A percentile compares a stretch with the other conserved stretches of the same genome.
These are phyloP conservation scores for Chrysodeixis includens DNA, from an alignment of 2,888 invertebrate species.

Conservation along the genomic window DNA sequence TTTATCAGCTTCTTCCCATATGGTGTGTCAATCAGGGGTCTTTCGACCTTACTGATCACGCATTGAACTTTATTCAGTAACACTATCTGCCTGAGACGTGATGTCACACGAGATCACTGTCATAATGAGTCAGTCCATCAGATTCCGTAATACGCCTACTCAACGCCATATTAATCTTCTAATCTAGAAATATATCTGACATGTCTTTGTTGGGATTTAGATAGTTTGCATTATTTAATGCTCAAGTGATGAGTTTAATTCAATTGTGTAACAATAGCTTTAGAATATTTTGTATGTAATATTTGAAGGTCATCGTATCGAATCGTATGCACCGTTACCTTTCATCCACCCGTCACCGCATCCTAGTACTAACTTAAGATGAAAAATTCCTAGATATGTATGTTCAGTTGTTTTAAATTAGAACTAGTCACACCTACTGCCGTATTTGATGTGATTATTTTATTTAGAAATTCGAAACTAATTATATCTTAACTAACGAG, in stretches of 20 bases:
- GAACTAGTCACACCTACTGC: slow-evolving; percentile 37
- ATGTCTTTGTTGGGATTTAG: slow-evolving; percentile 45
- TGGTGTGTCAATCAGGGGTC: slow-evolving; percentile 30
- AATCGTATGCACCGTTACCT: neutral
- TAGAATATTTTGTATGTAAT: slow-evolving; percentile 11
- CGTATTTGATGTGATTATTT: slow-evolving; percentile 41
- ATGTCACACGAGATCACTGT: slow-evolving; percentile 49
- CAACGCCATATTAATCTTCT: slow-evolving; percentile 51
- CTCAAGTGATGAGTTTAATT: slow-evolving; percentile 31
- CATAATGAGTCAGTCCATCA: slow-evolving; percentile 55
- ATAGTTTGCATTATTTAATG: slow-evolving; percentile 40
- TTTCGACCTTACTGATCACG: slow-evolving; percentile 46
- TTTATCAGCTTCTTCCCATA: neutral
- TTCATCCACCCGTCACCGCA: neutral
- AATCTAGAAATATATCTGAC: slow-evolving; percentile 42
- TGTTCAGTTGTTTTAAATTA: slow-evolving; percentile 34
- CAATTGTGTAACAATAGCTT: slow-evolving; percentile 11
- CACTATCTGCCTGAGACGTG: slow-evolving; percentile 40
- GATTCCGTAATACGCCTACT: slow-evolving; percentile 59
- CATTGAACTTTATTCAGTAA: slow-evolving; percentile 41
- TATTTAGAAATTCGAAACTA: slow-evolving; percentile 54
- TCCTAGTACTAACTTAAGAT: neutral
- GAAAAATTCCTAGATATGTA: neutral
- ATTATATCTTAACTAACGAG: slow-evolving; percentile 53
- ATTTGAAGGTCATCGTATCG: neutral